Evolutionary conservation across 2,113 vertebrate species (phyloP).

Genomic region (Pseudorasbora parva): DNA sequence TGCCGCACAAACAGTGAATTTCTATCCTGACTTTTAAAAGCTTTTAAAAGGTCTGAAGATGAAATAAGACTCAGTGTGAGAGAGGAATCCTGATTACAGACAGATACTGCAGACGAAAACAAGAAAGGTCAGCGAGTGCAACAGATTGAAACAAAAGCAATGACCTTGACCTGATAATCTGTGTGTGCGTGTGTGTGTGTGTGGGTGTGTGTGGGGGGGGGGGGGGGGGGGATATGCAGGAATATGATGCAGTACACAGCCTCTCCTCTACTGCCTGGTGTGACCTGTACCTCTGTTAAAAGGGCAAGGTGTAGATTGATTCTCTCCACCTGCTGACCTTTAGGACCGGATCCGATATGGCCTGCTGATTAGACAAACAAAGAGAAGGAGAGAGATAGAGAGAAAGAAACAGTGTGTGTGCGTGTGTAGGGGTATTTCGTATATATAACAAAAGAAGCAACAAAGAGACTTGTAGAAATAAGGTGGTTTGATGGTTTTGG

Average conservation of each 20-base stretch:
- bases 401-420: neutral
- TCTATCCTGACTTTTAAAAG: slow-evolving; percentile 35
- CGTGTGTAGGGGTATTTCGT: neutral
- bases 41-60: slow-evolving; percentile 42
- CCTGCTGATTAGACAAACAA: slow-evolving; percentile 30
- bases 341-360: slow-evolving; percentile 19
- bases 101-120: slow-evolving; percentile 23
- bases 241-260: slow-evolving; percentile 21
- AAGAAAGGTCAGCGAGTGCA: slow-evolving; percentile 16
- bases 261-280: neutral
- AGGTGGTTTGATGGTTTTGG: neutral
- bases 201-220: neutral
- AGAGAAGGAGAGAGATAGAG: neutral
- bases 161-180: slow-evolving; percentile 44
- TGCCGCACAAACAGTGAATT: slow-evolving; percentile 31
- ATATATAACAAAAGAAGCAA: neutral
- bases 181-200: neutral
- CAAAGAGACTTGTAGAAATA: neutral
- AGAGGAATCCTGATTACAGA: slow-evolving; percentile 29
- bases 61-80: slow-evolving; percentile 20
- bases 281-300: slow-evolving; percentile 40
- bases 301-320: slow-evolving; percentile 47
- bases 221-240: no score
- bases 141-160: slow-evolving; percentile 28
- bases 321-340: slow-evolving; percentile 40